Evolutionary conservation across 2,888 invertebrate species (phyloP).

Genomic region (Brachynemurus nebulosus): DNA sequence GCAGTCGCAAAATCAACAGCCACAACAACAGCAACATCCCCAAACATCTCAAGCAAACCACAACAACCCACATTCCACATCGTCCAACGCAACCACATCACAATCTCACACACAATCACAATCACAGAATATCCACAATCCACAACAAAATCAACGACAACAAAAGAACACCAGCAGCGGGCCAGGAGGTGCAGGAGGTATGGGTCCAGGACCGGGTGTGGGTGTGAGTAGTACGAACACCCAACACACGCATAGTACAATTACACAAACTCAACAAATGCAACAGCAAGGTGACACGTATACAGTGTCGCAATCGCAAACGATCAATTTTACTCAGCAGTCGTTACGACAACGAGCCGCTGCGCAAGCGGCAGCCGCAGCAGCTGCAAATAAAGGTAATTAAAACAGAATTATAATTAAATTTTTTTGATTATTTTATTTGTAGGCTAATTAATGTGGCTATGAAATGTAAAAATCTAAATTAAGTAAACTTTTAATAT

Average conservation of each 20-base stretch:
- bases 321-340: constrained; percentile 72
- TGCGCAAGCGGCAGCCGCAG: constrained; percentile 26
- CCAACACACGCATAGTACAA: constrained; percentile 5
- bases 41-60: constrained; percentile 12
- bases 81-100: constrained; percentile 17
- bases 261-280: constrained; percentile 19
- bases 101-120: constrained; percentile 11
- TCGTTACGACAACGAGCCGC: constrained; percentile 41
- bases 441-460: no score
- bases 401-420: no score
- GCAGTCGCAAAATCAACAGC: constrained; percentile 33
- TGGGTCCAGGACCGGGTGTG: background rate
- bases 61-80: constrained; percentile 13
- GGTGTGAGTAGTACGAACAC: background rate
- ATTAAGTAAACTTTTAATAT: no score
- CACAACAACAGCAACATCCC: constrained; percentile 14
- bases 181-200: constrained; percentile 9
- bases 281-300: constrained; percentile 44
- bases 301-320: constrained; percentile 70
- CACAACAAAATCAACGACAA: constrained; percentile 11
- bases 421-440: no score
- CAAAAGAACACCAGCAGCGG: constrained; percentile 19
- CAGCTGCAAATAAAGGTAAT: background rate
- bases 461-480: no score
- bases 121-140: constrained; percentile 20